phyloP scores from a whole-genome alignment of 2,113 vertebrate species.

The Sterrhoptilus dennistouni region DNA sequence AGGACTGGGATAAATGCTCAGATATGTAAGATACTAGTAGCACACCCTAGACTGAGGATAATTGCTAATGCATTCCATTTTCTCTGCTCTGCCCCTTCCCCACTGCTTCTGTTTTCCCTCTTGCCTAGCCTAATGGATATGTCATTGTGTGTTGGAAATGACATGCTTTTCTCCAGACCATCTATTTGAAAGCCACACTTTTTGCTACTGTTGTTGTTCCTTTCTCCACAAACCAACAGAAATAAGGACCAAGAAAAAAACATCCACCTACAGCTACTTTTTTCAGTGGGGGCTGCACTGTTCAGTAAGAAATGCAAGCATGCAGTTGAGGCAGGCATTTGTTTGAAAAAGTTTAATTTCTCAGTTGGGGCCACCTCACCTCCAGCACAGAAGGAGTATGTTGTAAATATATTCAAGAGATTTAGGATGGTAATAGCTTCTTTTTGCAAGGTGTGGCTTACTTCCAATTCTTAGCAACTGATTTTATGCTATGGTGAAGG shows the following conservation, averaged over 20 bases:
- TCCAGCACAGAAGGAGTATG: background rate
- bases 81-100: background rate
- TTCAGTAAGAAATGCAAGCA: background rate
- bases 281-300: background rate
- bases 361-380: background rate
- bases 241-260: background rate
- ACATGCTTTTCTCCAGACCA: background rate
- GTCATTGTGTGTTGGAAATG: background rate
- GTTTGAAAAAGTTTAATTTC: background rate
- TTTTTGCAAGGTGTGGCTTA: background rate
- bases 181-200: background rate
- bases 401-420: background rate
- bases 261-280: background rate
- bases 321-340: background rate
- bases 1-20: background rate
- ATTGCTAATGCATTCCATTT: background rate
- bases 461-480: background rate
- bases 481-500: background rate
- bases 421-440: background rate
- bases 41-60: background rate
- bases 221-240: background rate
- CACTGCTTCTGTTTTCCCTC: background rate
- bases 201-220: background rate
- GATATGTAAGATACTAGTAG: background rate
- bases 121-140: background rate